phyloP scores from a whole-genome alignment of 1,140 invertebrate genomes.

The Himalopsyche phryganea region DNA sequence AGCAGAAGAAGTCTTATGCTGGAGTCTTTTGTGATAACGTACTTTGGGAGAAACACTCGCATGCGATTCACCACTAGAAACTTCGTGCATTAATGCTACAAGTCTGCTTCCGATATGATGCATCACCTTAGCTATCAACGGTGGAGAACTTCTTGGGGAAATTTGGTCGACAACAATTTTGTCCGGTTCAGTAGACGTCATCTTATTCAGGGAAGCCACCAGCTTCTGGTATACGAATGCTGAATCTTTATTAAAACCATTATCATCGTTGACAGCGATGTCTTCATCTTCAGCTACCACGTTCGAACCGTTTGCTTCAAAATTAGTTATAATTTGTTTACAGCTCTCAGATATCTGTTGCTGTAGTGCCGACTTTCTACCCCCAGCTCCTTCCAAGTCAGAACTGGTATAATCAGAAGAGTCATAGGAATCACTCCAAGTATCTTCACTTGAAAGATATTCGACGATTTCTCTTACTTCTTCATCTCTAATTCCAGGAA shows the following conservation, averaged over 20 bases:
- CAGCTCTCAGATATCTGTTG: constrained; percentile 85
- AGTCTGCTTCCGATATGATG: constrained; percentile 86
- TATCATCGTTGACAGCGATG: constrained; percentile 60
- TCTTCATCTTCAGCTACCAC: constrained; percentile 47
- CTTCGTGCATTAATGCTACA: constrained; percentile 89
- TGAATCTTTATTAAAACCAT: constrained; percentile 64
- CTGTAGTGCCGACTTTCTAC: constrained; percentile 69
- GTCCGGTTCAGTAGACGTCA: constrained; percentile 52
- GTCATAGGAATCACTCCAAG: constrained; percentile 89
- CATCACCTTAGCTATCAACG: constrained; percentile 88
- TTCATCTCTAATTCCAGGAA: constrained; percentile 83
- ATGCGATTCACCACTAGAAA: constrained; percentile 66
- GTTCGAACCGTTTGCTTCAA: constrained; percentile 56
- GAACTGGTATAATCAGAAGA: constrained; percentile 88
- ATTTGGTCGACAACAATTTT: constrained; percentile 41
- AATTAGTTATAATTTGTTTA: constrained; percentile 83
- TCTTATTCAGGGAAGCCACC: constrained; percentile 75
- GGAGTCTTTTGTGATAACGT: constrained; percentile 51
- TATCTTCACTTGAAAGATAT: constrained; percentile 86
- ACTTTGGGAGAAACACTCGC: constrained; percentile 49
- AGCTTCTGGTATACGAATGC: constrained; percentile 80
- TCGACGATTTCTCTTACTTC: constrained; percentile 89
- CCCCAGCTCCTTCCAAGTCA: constrained; percentile 71
- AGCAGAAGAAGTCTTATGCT: constrained; percentile 60
- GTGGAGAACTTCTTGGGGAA: constrained; percentile 71